These are phyloP conservation scores for Sminthopsis crassicaudata DNA, from an alignment of 2,113 vertebrate genomes.

Conservation along the genomic window DNA sequence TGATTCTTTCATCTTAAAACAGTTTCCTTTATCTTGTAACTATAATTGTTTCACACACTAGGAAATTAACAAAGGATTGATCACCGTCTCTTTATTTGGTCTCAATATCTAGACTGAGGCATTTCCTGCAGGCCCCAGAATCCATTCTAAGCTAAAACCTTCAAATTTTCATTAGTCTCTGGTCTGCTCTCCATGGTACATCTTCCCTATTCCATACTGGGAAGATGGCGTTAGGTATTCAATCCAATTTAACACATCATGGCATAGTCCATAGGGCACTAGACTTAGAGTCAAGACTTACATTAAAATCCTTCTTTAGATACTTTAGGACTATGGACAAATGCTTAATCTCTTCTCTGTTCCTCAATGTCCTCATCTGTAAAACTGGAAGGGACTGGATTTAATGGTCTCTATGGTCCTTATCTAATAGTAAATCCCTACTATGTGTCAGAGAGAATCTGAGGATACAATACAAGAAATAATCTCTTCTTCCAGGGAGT, in stretches of 20 bases:
- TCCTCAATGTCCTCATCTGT: background rate
- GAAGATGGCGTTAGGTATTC: background rate
- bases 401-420: background rate
- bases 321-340: background rate
- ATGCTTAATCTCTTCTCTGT: background rate
- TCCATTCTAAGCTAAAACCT: constrained; percentile 71
- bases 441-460: background rate
- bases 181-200: constrained; percentile 73
- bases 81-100: constrained; percentile 69
- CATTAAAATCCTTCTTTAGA: background rate
- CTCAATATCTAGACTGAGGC: constrained; percentile 74
- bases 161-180: constrained; percentile 73
- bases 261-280: background rate
- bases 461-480: background rate
- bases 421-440: background rate
- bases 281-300: background rate
- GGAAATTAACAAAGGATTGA: constrained; percentile 65
- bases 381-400: background rate
- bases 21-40: constrained; percentile 70
- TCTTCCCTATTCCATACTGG: constrained; percentile 42
- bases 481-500: background rate
- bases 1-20: constrained; percentile 58
- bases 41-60: constrained; percentile 65
- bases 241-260: background rate
- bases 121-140: constrained; percentile 68